Conservation (phyloP, 2,888 invertebrate species). For the Standfussiana lucernea region DNA sequence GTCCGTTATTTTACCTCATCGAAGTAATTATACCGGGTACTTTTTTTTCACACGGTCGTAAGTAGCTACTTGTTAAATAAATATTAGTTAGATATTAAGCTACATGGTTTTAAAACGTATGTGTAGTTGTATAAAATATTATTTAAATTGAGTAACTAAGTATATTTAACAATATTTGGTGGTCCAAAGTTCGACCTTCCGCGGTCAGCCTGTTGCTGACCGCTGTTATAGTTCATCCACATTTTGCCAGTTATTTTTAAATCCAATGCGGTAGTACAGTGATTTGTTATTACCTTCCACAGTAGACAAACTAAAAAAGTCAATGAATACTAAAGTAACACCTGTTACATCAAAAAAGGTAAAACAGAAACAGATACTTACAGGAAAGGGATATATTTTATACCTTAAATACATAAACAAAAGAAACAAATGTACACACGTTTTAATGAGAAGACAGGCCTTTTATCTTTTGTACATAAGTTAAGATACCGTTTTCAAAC, state of each 20-base stretch:
- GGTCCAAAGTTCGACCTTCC: too few relatives aligned
- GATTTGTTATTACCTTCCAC: neutral
- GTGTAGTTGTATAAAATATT: too few relatives aligned
- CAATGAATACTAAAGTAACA: neutral
- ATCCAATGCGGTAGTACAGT: neutral
- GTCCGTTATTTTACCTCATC: too few relatives aligned
- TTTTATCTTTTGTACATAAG: constrained; percentile 25
- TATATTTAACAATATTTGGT: too few relatives aligned
- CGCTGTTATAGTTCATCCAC: too few relatives aligned
- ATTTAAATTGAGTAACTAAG: too few relatives aligned
- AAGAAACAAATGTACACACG: neutral
- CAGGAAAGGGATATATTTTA: constrained; percentile 9
- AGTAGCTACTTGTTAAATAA: too few relatives aligned
- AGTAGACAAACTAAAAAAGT: neutral
- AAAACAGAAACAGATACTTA: neutral
- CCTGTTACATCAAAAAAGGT: neutral
- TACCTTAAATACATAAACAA: neutral
- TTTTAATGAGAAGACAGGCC: neutral
- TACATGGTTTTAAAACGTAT: too few relatives aligned
- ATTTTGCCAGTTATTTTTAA: neutral
- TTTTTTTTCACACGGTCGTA: too few relatives aligned
- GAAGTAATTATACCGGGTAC: too few relatives aligned
- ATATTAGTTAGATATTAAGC: too few relatives aligned
- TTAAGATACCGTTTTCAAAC: constrained; percentile 41
- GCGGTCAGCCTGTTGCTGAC: too few relatives aligned